Base-by-base conservation (phyloP, 1,140 invertebrate species). In the Radopholus similis region DNA sequence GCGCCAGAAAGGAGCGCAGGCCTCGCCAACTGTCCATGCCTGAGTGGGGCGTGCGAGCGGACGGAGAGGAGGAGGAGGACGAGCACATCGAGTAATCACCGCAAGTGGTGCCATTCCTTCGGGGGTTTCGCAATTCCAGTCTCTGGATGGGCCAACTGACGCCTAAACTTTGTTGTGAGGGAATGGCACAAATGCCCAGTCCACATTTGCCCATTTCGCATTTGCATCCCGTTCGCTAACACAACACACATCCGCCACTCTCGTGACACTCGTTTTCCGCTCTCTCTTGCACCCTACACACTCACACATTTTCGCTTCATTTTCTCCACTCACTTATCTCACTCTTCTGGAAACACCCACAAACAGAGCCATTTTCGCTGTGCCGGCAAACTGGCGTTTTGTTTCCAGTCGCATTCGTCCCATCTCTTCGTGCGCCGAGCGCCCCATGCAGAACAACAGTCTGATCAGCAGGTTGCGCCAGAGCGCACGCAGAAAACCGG, bases 401-500 rank as follows among this genome's bases (percentile, higher is more conserved):
- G 32, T n/a, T n/a, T n/a, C n/a, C 32, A 58, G 56, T 26, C 23
- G 62, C 49, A 34, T 51, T 26, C 37, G 62, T 2, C 51, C 62
- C 5, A 28, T 26, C 23, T 28, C 32, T 28, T 64, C 62, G 1
- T 32, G 23, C 51, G 37, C 40, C n/a, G n/a, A n/a, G n/a, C n/a
- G n/a, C n/a, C n/a, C n/a, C 11, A 37, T 38, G 4, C 47, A 64
- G 32, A 62, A 62, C 18, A 75, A 67, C 32, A 77, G 76, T 40
- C 54, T 78, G 1, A 78, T 78, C 11, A 77, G 57, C 34, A 67
- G 76, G 37, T 37, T 78, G 30, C 47, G 76, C 32, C 77, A 80
- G 63, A 80, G 77, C 40, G 75, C 76, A n/a, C 74, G 68, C 51
- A 42, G 74, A 55, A 78, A 77, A 55, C 51, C 40, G 23, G 26